Conservation (phyloP, 2,888 invertebrate species). For the Drosophila anomelani region DNA sequence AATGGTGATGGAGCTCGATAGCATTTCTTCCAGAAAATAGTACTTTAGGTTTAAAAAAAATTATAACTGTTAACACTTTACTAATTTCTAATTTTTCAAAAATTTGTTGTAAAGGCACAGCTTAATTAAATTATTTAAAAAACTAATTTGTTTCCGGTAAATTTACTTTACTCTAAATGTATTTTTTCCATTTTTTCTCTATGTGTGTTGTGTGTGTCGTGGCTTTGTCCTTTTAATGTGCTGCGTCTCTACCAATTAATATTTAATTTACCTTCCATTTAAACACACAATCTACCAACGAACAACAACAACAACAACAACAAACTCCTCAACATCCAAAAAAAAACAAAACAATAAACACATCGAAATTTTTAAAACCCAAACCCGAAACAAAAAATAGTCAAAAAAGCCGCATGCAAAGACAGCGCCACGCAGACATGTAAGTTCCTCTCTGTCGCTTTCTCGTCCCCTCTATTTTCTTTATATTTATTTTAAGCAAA, state of each 20-base stretch:
- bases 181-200: constrained; percentile 9
- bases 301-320: constrained; percentile 44
- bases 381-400: constrained; percentile 34
- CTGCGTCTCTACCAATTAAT: constrained; percentile 52
- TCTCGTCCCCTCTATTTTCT: not conserved
- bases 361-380: constrained; percentile 5
- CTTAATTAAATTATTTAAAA: not conserved
- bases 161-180: not conserved
- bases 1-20: not conserved
- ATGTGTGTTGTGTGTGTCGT: constrained; percentile 19
- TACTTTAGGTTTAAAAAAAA: not conserved
- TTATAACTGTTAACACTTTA: not conserved
- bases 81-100: not conserved
- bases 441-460: constrained; percentile 71
- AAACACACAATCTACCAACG: constrained; percentile 36
- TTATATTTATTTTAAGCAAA: constrained; percentile 2
- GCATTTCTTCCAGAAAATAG: not conserved
- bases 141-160: not conserved
- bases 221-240: constrained; percentile 31
- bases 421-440: constrained; percentile 81
- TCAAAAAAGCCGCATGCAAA: constrained; percentile 82
- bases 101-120: not conserved
- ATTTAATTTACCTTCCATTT: constrained; percentile 62
- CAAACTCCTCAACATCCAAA: constrained; percentile 7
- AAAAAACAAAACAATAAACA: constrained; percentile 16